Percentiles rank a stretch among this genome's conserved stretches.
Conservation (phyloP, 2,888 invertebrate genomes). For the Cyclophora albipunctata region DNA sequence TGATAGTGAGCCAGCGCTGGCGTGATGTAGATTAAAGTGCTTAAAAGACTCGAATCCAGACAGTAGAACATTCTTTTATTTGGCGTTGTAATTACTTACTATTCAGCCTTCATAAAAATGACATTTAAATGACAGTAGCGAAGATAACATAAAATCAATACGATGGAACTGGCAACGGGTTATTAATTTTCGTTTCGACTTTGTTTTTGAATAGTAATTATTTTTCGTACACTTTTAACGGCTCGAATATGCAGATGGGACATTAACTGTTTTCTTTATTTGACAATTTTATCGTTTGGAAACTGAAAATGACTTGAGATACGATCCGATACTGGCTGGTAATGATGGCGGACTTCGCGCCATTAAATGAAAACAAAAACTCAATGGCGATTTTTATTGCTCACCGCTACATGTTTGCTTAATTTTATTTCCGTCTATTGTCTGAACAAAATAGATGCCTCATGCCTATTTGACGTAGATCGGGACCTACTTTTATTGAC, state of each 20-base stretch:
- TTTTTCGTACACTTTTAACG: conserved; percentile 49
- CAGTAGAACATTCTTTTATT: not conserved
- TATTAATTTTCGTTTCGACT: conserved; percentile 44
- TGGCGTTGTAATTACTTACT: conserved; percentile 1
- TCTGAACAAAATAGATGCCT: conserved; percentile 1
- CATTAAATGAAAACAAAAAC: conserved; percentile 18
- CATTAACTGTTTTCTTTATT: conserved; percentile 64
- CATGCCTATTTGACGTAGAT: no score
- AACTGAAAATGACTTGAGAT: conserved; percentile 61
- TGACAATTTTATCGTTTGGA: conserved; percentile 70
- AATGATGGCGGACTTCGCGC: conserved; percentile 32
- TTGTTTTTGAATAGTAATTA: conserved; percentile 33
- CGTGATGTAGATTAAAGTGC: no score
- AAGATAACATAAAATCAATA: conserved; percentile 27
- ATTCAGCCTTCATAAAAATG: conserved; percentile 7
- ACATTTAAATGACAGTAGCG: conserved; percentile 10
- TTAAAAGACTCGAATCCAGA: no score
- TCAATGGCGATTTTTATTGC: not conserved
- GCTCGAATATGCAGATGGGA: conserved; percentile 61
- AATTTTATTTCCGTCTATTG: no score
- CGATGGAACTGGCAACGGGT: conserved; percentile 44
- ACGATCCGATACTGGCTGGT: conserved; percentile 46
- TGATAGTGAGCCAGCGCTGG: conserved; percentile 12
- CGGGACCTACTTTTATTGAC: no score
- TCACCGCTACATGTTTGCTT: not conserved